A percentile compares a stretch with the other conserved stretches of the same genome.
phyloP scores from a whole-genome alignment of 1,140 invertebrate species.

The Scaptomyza pallida region DNA sequence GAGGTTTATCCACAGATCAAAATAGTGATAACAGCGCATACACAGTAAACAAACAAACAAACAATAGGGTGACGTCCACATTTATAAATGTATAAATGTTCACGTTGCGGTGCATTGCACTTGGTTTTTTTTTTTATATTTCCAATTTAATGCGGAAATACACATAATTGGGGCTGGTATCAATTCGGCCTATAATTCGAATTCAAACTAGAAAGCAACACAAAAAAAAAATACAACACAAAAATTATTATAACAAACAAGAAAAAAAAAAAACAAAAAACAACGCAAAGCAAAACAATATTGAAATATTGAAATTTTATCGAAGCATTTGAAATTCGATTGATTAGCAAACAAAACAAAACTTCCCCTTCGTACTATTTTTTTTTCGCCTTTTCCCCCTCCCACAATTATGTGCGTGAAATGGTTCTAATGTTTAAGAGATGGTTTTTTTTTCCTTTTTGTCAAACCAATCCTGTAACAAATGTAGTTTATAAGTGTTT shows the following conservation, averaged over 20 bases:
- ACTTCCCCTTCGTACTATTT: background rate
- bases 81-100: constrained; percentile 13
- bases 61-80: constrained; percentile 7
- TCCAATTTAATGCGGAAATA: constrained; percentile 5
- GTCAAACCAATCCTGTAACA: constrained; percentile 61
- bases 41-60: no score
- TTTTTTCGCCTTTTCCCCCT: constrained; percentile 6
- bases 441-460: constrained; percentile 32
- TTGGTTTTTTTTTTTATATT: constrained; percentile 13
- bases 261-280: background rate
- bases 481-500: constrained; percentile 73
- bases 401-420: constrained; percentile 24
- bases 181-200: constrained; percentile 20
- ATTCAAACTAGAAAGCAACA: background rate
- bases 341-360: constrained; percentile 8
- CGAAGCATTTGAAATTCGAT: constrained; percentile 31
- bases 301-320: constrained; percentile 7
- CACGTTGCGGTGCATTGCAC: constrained; percentile 12
- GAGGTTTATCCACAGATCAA: constrained; percentile 83
- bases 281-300: background rate
- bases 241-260: background rate
- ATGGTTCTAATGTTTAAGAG: constrained; percentile 34
- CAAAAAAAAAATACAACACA: background rate
- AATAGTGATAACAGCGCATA: constrained; percentile 83
- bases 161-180: background rate